These are phyloP conservation scores for Heterocephalus glaber DNA, from an alignment of 2,113 vertebrate genomes.

Conservation along the genomic window DNA sequence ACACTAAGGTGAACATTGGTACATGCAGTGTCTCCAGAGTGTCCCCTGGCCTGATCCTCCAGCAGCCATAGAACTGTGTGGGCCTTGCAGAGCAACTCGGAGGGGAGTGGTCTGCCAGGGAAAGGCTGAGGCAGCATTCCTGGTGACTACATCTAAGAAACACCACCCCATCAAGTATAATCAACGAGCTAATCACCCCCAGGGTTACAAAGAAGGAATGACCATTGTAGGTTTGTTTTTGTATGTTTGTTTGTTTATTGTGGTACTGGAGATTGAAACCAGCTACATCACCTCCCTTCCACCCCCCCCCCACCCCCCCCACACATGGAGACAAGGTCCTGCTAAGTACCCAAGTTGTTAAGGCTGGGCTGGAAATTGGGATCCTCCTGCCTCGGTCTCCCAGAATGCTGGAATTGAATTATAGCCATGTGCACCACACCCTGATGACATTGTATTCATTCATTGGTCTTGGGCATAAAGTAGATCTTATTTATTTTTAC, in stretches of 20 bases:
- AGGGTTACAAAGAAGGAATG: not conserved
- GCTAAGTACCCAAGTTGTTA: not conserved
- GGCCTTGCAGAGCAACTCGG: not conserved
- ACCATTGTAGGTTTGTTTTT: not conserved
- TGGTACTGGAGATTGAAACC: not conserved
- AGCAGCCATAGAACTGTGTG: not conserved
- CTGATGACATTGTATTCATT: not conserved
- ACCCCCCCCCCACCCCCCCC: not conserved
- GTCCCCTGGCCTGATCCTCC: not conserved
- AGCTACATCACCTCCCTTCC: too few relatives aligned
- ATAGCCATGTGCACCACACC: not conserved
- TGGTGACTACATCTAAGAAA: not conserved
- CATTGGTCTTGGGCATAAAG: not conserved
- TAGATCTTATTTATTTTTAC: slow-evolving; percentile 37
- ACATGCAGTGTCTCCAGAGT: not conserved
- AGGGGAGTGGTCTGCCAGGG: not conserved
- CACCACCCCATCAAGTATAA: not conserved
- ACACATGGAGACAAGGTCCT: not conserved
- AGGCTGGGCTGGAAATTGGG: not conserved
- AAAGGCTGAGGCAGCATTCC: not conserved
- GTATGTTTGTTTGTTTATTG: not conserved
- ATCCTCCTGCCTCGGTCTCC: not conserved
- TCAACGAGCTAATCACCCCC: not conserved
- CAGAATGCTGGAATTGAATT: not conserved
- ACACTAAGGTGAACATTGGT: not conserved